Percentiles rank a stretch among this genome's conserved stretches.
Evolutionary conservation across 2,888 invertebrate genomes (phyloP).

Genomic region (Caenorhabditis sp.): DNA sequence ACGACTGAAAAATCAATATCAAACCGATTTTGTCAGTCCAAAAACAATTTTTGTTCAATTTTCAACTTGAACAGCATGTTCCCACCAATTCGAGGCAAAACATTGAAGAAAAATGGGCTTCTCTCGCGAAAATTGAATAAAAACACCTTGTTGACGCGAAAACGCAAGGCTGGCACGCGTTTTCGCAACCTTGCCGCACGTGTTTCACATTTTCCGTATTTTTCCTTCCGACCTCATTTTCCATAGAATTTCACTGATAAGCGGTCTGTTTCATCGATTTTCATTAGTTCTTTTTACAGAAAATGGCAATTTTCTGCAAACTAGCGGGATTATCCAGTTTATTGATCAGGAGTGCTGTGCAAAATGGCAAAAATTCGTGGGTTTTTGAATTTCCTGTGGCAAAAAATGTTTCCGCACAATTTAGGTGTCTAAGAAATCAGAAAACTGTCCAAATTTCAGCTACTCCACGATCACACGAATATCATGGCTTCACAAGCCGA

Average conservation of each 20-base stretch:
- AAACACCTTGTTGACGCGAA: not conserved
- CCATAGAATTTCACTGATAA: slow-evolving; percentile 27
- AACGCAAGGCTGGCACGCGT: slow-evolving; percentile 28
- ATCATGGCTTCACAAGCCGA: slow-evolving; percentile 37
- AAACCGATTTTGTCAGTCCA: too few relatives aligned
- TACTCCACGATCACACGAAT: slow-evolving; percentile 22
- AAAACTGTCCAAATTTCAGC: not conserved
- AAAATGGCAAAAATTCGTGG: slow-evolving; percentile 32
- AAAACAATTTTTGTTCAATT: too few relatives aligned
- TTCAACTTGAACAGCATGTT: too few relatives aligned
- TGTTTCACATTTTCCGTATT: slow-evolving; percentile 11
- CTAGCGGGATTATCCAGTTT: slow-evolving; percentile 26
- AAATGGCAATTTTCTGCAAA: slow-evolving; percentile 55
- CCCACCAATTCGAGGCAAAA: too few relatives aligned
- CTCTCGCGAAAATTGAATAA: not conserved
- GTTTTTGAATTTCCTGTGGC: not conserved
- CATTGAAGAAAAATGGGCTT: not conserved
- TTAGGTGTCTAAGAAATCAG: too few relatives aligned
- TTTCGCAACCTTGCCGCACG: slow-evolving; percentile 45
- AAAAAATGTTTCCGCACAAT: not conserved
- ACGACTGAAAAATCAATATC: too few relatives aligned
- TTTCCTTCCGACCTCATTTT: not conserved
- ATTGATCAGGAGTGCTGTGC: slow-evolving; percentile 13
- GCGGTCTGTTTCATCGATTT: slow-evolving; percentile 20
- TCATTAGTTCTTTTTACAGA: slow-evolving; percentile 15